Base-by-base conservation (phyloP, 2,888 invertebrate species). In the Didymodactylos carnosus region DNA sequence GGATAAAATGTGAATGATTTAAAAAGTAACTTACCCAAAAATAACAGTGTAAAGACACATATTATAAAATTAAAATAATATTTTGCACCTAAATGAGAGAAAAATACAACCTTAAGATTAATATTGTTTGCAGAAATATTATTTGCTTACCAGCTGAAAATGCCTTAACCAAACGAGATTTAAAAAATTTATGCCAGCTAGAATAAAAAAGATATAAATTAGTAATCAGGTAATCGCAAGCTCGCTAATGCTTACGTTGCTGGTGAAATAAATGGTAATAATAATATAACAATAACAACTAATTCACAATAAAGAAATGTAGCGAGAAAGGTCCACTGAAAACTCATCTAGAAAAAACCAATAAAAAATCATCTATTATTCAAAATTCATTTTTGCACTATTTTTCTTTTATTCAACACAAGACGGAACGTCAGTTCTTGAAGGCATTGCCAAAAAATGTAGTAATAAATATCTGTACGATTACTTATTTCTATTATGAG, bases 281-380 rank as follows among this genome's bases (percentile, higher is more conserved):
- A 89, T 76, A 98, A 86, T 72, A 97, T 84, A 46, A 93, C 85
- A 39, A 94, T 90, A 62, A 92, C 83, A 39, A 86, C 88, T 78
- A 97, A 90, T 87, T 98, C 97, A 19, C 88, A 84, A 83, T 98
- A 98, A 76, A 98, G 87, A 85, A 97, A 93, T 46, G 88, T 86
- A 73, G 97, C 97, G 78, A 97, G 91, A 79, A 97, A 87, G 75
- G 93, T 93, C 97, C 97, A 98, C 87, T 97, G 95, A 76, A 98
- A 87, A 88, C 94, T 94, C 98, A 98, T 98, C n/a, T n/a, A n/a
- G n/a, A n/a, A n/a, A n/a, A n/a, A n/a, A n/a, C n/a, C n/a, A n/a
- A n/a, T n/a, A n/a, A n/a, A n/a, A n/a, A n/a, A n/a, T n/a, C n/a
- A n/a, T n/a, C n/a, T n/a, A n/a, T n/a, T n/a, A n/a, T n/a, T n/a